Evolutionary conservation across 2,888 invertebrate species (phyloP), one percentile per base, ranked within the genome.

Genomic region (Caenorhabditis plicata): DNA sequence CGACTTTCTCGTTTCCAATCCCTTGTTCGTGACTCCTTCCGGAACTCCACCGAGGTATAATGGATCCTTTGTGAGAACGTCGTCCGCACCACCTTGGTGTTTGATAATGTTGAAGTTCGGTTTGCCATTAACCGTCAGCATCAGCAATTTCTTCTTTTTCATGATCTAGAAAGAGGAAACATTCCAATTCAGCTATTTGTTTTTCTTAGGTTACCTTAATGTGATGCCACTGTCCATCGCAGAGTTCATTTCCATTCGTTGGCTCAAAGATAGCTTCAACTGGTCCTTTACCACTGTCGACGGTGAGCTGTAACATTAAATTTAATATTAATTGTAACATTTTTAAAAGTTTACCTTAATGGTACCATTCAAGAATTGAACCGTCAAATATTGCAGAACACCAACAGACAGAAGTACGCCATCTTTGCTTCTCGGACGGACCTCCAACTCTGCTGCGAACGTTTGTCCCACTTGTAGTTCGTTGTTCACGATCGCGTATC

Each of bases 151-250:
- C 82, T 90, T 90, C n/a, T 89, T 88, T 82, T 94, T 95, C 26
- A 86, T 44, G 88, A 92, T 87, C 86, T 71, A 82, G 74, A 71
- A 56, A 20, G 23, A n/a, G n/a, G n/a, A n/a, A n/a, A n/a, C n/a
- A 20, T 29, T n/a, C 36, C 9, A 26, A 9, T 33, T 17, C 15
- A 20, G 7, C 2, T 13, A 36, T 38, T 36, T 29, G 17, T 15
- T 19, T 31, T 20, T n/a, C 23, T 15, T 39, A 26, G 15, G 2
- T 4, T 27, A 79, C 77, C 68, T 74, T 76, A 38, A 93, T 90
- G 52, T 86, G 88, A 80, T 96, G 94, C 95, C 95, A 98, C 49
- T 90, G 86, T 41, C 96, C 95, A 82, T 98, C 92, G 81, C 96
- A 98, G 60, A 94, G 54, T 73, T 88, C 87, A 40, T 64, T 68